A percentile compares a stretch with the other conserved stretches of the same genome.
Conservation (phyloP, 2,113 vertebrate species). For the Pyxicephalus adspersus region DNA sequence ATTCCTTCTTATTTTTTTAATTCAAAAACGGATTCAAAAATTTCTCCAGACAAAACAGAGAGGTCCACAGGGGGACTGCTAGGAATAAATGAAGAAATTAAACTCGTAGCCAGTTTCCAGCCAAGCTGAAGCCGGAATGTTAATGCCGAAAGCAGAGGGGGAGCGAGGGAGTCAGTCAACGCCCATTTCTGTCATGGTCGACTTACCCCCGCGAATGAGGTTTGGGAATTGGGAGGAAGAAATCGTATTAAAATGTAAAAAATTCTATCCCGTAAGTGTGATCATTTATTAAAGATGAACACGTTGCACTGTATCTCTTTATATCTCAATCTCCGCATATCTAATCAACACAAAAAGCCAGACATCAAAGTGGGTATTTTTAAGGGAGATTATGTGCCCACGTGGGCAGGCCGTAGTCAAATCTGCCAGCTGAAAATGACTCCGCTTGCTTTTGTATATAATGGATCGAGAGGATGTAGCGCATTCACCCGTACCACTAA, state of each 20-base stretch:
- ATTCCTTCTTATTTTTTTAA: no score
- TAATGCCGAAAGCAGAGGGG: not conserved
- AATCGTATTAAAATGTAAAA: slow-evolving; percentile 49
- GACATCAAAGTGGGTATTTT: slow-evolving; percentile 38
- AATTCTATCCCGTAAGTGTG: slow-evolving; percentile 37
- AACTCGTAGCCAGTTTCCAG: not conserved
- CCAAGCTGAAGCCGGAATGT: slow-evolving; percentile 12
- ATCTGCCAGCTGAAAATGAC: no score
- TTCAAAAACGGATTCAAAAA: no score
- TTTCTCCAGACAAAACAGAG: no score
- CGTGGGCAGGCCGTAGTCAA: no score
- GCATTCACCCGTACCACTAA: no score
- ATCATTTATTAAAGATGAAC: slow-evolving; percentile 54
- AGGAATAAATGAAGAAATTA: not conserved
- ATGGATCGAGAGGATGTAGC: no score
- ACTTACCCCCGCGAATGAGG: slow-evolving; percentile 43
- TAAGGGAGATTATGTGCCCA: not conserved
- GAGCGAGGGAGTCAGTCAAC: not conserved
- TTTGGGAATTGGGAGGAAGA: slow-evolving; percentile 48
- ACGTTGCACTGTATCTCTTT: slow-evolving; percentile 33
- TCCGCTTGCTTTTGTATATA: no score
- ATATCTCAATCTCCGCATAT: slow-evolving; percentile 31
- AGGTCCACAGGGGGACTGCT: not conserved
- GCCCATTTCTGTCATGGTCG: slow-evolving; percentile 46
- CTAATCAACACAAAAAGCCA: slow-evolving; percentile 39